Evolutionary conservation across 2,797 vertebrate genomes (phyloP), one percentile per base, ranked within the genome.

Genomic region (Pantherophis vulpinus): DNA sequence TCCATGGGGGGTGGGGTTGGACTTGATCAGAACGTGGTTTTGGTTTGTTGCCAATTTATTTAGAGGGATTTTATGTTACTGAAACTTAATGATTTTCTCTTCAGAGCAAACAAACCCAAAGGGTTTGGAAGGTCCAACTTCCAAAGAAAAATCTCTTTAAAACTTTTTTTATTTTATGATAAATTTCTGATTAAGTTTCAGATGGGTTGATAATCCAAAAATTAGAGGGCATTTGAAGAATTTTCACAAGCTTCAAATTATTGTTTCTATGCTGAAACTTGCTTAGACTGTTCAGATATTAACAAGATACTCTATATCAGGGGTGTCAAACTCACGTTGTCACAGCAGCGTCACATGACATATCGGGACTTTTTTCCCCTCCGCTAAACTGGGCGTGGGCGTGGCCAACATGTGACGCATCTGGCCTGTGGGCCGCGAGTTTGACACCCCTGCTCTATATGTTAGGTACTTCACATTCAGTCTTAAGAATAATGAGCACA

Each of bases 1-100:
- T 95, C 91, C 59, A 9, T 13, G 90, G 94, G 93, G 60, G 47
- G 95, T 5, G 94, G 94, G 42, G n/a, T 51, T 1, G 0, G 86
- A 89, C 66, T 89, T 88, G 88, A 93, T 91, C 61, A 93, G 86
- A 56, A 56, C n/a, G 74, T 63, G 56, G 74, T 58, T 58, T 90
- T 37, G 92, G 86, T 93, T 94, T 87, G 55, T 60, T 91, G 86
- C 89, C 91, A 55, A 88, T 83, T 93, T 93, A 89, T 86, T 92
- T 92, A 83, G 63, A 37, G 54, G 51, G 56, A 25, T 88, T 0
- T 87, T 74, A 92, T 37, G n/a, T 59, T 32, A 94, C 87, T 2
- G 63, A 88, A 91, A 94, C 55, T 74, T 51, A 83, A 11, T 2
- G 1, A 2, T 32, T 32, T 63, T 11, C 13, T 63, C 61, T 89